phyloP scores from a whole-genome alignment of 64 coral and sea anemone genomes.

The Cladopsammia gracilis region DNA sequence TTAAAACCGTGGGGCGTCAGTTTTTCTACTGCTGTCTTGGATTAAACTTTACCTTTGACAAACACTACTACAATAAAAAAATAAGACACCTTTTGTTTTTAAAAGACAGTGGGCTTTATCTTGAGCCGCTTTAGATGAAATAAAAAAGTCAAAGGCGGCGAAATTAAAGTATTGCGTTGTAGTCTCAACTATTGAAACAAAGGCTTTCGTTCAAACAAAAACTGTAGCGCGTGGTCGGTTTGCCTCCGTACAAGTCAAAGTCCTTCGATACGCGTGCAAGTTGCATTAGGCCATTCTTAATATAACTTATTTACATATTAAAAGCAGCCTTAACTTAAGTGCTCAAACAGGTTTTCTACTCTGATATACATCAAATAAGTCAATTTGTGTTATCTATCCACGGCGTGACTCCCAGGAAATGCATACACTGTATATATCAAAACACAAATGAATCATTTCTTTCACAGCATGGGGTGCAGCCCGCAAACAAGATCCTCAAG shows the following conservation, averaged over 20 bases:
- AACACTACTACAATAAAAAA: too few relatives aligned
- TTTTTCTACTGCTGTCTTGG: too few relatives aligned
- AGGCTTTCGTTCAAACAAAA: too few relatives aligned
- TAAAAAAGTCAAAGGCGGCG: background rate
- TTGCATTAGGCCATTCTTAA: too few relatives aligned
- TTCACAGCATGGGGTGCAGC: background rate
- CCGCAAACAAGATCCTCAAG: too few relatives aligned
- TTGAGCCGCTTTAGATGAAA: background rate
- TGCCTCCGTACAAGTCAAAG: too few relatives aligned
- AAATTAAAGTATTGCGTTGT: background rate
- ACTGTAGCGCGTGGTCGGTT: too few relatives aligned
- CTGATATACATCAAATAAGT: constrained; percentile 12
- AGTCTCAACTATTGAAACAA: background rate
- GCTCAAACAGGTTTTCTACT: background rate
- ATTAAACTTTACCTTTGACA: too few relatives aligned
- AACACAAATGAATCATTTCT: background rate
- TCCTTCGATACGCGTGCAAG: too few relatives aligned
- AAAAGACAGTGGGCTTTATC: too few relatives aligned
- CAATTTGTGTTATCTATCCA: constrained; percentile 21
- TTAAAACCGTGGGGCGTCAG: too few relatives aligned
- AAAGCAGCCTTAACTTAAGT: background rate
- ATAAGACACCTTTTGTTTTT: too few relatives aligned
- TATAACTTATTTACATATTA: constrained; percentile 3
- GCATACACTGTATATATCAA: background rate
- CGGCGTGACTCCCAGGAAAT: background rate